Percentiles rank a stretch among this genome's conserved stretches.
phyloP scores from a whole-genome alignment of 2,113 vertebrate species.

The Trogon melanurus region DNA sequence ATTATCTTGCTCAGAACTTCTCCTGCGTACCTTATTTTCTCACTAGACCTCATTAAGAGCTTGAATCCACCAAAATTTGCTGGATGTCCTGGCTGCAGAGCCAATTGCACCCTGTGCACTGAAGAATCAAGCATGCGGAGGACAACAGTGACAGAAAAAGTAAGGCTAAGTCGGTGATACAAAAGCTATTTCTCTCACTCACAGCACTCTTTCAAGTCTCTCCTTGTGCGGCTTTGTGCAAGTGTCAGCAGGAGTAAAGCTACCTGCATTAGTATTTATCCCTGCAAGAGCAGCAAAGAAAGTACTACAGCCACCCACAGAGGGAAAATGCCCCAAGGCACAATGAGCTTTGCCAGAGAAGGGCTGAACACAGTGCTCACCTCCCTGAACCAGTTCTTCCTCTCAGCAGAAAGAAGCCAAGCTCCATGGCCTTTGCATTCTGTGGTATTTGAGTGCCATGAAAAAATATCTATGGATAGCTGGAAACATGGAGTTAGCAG shows the following conservation, averaged over 20 bases:
- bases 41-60: not conserved
- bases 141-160: not conserved
- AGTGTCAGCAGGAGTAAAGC: not conserved
- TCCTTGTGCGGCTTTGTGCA: not conserved
- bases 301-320: not conserved
- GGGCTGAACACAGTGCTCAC: not conserved
- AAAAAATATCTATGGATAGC: not conserved
- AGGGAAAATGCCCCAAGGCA: not conserved
- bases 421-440: not conserved
- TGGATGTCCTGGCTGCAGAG: not conserved
- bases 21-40: not conserved
- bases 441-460: not conserved
- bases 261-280: not conserved
- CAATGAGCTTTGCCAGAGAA: not conserved
- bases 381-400: not conserved
- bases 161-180: not conserved
- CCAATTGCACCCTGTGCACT: not conserved
- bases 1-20: not conserved
- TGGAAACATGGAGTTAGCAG: not conserved
- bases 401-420: not conserved
- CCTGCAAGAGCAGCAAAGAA: not conserved
- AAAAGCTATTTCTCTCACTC: not conserved
- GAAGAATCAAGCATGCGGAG: not conserved
- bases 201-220: not conserved
- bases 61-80: not conserved